Conservation (phyloP, 2,888 invertebrate species). For the Drosophila pseudotakahashii region DNA sequence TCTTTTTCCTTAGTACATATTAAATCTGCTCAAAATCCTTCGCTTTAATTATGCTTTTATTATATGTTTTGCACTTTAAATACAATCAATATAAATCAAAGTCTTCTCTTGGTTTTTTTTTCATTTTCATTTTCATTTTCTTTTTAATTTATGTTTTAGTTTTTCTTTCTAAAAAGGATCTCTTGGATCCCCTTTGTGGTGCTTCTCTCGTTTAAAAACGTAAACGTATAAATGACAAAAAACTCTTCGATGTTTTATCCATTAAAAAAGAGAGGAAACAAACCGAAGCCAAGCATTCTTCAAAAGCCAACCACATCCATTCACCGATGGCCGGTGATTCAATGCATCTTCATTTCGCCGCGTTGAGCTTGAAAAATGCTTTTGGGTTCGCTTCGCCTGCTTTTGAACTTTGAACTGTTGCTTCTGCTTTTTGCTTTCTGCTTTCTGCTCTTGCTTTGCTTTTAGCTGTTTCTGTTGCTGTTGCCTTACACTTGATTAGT, state of each 20-base stretch:
- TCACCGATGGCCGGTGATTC: neutral
- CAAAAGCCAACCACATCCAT: constrained; percentile 27
- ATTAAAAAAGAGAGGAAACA: constrained; percentile 24
- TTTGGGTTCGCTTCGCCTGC: constrained; percentile 28
- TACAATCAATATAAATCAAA: constrained; percentile 61
- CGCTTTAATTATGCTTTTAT: constrained; percentile 66
- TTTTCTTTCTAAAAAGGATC: constrained; percentile 37
- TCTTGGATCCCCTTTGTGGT: constrained; percentile 36
- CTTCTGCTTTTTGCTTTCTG: constrained; percentile 8
- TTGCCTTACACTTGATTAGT: constrained; percentile 66
- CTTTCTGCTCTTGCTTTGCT: constrained; percentile 26
- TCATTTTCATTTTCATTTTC: constrained; percentile 1
- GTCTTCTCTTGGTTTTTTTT: constrained; percentile 57
- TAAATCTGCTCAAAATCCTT: constrained; percentile 75
- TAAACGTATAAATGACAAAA: constrained; percentile 56
- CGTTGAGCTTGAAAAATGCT: constrained; percentile 45
- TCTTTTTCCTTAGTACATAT: constrained; percentile 50
- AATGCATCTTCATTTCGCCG: constrained; percentile 30
- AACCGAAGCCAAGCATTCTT: constrained; percentile 38
- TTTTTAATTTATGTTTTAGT: constrained; percentile 4
- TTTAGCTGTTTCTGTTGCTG: constrained; percentile 39
- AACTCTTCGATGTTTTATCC: constrained; percentile 48
- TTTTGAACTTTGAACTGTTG: constrained; percentile 55
- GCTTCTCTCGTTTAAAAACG: constrained; percentile 48
- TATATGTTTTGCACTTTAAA: constrained; percentile 67